A percentile compares a stretch with the other conserved stretches of the same genome.
phyloP scores from a whole-genome alignment of 2,113 vertebrate genomes.

The Trochalopteron elliotii region DNA sequence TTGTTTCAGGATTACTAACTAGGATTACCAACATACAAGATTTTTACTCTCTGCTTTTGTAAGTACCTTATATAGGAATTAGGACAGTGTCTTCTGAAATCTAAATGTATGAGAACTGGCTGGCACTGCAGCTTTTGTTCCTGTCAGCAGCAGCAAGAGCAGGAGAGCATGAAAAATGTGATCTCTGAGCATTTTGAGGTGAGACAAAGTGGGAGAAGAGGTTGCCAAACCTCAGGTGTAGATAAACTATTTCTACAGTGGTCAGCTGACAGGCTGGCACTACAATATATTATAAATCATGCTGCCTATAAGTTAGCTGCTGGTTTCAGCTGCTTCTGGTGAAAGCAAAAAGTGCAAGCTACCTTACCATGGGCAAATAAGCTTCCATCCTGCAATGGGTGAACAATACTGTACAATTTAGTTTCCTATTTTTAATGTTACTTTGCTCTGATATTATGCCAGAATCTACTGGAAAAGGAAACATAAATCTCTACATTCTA shows the following conservation, averaged over 20 bases:
- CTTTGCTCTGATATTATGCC: neutral
- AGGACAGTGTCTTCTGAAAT: neutral
- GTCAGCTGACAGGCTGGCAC: neutral
- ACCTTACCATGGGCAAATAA: neutral
- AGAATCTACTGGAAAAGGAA: neutral
- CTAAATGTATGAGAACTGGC: neutral
- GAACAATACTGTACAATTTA: neutral
- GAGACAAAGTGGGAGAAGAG: neutral
- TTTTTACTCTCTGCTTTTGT: neutral
- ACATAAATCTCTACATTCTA: neutral
- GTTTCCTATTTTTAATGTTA: neutral
- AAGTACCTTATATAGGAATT: neutral
- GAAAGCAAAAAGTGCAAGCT: neutral
- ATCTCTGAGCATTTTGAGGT: neutral
- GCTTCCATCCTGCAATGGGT: neutral
- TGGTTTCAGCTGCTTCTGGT: neutral
- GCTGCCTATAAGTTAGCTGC: neutral
- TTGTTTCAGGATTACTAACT: neutral
- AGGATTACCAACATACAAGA: neutral
- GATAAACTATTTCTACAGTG: neutral
- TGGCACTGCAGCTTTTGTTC: neutral
- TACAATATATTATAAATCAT: neutral
- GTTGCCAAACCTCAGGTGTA: neutral
- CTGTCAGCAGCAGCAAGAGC: neutral
- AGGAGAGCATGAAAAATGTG: neutral